Evolutionary conservation across 2,797 vertebrate genomes (phyloP), one percentile per base, ranked within the genome.

Genomic region (Hypotaenidia okinawae): DNA sequence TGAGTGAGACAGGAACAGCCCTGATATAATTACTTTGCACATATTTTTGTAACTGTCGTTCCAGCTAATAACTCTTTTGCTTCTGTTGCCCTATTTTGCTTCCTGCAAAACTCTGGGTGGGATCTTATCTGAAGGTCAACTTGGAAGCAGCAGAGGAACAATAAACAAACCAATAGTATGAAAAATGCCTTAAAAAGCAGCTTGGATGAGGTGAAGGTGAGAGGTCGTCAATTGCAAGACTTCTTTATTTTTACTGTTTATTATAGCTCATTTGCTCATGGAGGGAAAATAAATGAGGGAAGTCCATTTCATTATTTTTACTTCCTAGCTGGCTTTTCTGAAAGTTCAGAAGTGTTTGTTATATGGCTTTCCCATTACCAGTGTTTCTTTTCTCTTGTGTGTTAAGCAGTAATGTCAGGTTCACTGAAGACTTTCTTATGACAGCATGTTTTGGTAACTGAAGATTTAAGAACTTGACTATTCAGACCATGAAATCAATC

Each of bases 141-240:
- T 93, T 92, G 76, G 79, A 86, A 94, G 51, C 62, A 84, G 39
- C n/a, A 91, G 51, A 91, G 32, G 78, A 94, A 96, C 30, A 92
- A 96, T 73, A 95, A 97, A 96, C 89, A 97, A 88, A 84, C 21
- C 10, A 75, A 55, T 66, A 75, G 17, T 59, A 94, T 49, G 59
- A 96, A 92, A 93, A 87, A 88, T 88, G 78, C 73, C 55, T 86
- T 84, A 37, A 92, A 91, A 90, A 96, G 58, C 58, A 84, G n/a
- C 37, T 72, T 77, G 13, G 18, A 69, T 66, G 51, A 69, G 81
- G 51, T 64, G 39, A 78, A 88, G 62, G 79, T 66, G 62, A 91
- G 55, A 92, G 92, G 85, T 88, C 87, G 3, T 82, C 15, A 54
- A 13, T 67, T 91, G 25, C 51, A 55, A 24, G 62, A 57, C 51